phyloP scores from a whole-genome alignment of 2,888 invertebrate species.

The Thelaira solivaga region DNA sequence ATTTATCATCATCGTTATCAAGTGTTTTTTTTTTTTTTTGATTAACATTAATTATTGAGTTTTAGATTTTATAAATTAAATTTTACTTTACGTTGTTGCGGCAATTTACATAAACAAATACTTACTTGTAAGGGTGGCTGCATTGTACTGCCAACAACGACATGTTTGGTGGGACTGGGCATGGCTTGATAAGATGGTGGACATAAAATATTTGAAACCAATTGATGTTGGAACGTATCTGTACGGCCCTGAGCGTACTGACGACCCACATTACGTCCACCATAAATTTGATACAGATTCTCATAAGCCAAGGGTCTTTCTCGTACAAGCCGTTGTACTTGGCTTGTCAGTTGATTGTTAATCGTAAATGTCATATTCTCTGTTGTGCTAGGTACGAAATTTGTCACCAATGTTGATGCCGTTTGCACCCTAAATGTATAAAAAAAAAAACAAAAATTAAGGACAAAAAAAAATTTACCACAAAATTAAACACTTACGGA shows the following conservation, averaged over 20 bases:
- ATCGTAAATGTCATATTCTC: constrained; percentile 95
- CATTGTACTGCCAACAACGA: constrained; percentile 79
- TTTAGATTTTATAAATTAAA: constrained; percentile 14
- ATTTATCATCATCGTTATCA: no score
- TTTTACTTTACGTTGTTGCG: constrained; percentile 17
- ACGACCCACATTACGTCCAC: constrained; percentile 82
- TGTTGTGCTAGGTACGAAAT: constrained; percentile 86
- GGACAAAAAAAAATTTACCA: no score
- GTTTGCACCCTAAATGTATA: constrained; percentile 75
- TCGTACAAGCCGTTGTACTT: constrained; percentile 84
- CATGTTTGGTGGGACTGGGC: constrained; percentile 81
- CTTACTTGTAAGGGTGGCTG: constrained; percentile 77
- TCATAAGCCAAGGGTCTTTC: constrained; percentile 87
- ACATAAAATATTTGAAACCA: constrained; percentile 95
- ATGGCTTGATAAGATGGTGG: constrained; percentile 92
- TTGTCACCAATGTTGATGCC: constrained; percentile 83
- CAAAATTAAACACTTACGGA: constrained; percentile 70
- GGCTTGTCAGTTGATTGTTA: constrained; percentile 90
- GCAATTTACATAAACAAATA: constrained; percentile 29
- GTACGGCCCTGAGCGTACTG: constrained; percentile 84
- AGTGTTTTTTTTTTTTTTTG: no score
- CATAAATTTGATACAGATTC: constrained; percentile 82
- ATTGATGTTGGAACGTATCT: constrained; percentile 92
- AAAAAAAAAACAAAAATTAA: neutral
- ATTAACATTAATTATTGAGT: neutral